These are phyloP conservation scores for Liasis olivaceus DNA, from an alignment of 2,797 vertebrate genomes.

Conservation along the genomic window DNA sequence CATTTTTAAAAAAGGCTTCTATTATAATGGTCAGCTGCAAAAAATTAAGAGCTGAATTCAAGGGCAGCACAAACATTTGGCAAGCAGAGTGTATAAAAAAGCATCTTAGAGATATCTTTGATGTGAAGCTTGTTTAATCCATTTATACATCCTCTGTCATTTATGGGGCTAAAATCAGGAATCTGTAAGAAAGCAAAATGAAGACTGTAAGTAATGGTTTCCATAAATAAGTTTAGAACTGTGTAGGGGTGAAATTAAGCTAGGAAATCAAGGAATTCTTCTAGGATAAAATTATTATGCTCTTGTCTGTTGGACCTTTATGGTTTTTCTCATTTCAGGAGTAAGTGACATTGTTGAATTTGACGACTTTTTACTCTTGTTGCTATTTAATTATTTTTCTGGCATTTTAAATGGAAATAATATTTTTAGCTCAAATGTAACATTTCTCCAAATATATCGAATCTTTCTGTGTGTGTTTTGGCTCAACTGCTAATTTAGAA, in stretches of 20 bases:
- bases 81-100: background rate
- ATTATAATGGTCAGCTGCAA: background rate
- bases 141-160: background rate
- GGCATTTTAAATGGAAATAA: background rate
- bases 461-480: background rate
- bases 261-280: background rate
- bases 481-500: background rate
- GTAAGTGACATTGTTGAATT: background rate
- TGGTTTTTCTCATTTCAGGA: background rate
- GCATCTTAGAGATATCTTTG: background rate
- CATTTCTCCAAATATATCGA: background rate
- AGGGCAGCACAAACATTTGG: background rate
- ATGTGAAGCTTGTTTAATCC: conserved; percentile 1
- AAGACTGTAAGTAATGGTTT: background rate
- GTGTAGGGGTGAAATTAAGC: background rate
- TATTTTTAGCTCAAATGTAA: background rate
- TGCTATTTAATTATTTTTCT: background rate
- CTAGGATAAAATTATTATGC: background rate
- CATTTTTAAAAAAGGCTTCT: background rate
- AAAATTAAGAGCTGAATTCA: background rate
- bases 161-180: background rate
- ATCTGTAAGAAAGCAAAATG: background rate
- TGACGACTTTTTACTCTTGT: background rate
- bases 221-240: background rate
- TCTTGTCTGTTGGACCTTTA: background rate